Base-by-base conservation (phyloP, 2,113 vertebrate species). In the Crotalus tigris region DNA sequence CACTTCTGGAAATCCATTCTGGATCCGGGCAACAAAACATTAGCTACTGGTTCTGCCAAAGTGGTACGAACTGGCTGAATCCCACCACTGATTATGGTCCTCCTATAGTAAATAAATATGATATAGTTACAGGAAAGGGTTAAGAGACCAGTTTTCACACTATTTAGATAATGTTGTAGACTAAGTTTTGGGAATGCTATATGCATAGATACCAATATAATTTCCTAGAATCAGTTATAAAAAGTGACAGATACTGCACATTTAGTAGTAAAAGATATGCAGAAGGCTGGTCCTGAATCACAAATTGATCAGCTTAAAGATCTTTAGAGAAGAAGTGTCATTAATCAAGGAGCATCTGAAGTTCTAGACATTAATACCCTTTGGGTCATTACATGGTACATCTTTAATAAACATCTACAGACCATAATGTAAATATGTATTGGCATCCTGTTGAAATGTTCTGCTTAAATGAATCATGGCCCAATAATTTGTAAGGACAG, bases 341-440 rank as follows among this genome's bases (percentile, higher is more conserved):
- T 61, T 17, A 1, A 81, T 91, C 54, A 85, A 88, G 44, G 58
- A 92, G 92, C 64, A 87, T 92, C 92, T 24, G 81, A 58, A 92
- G 13, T n/a, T 85, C 59, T 90, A n/a, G 2, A n/a, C 92, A 94
- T 94, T 3, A 57, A 46, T 64, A 57, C 23, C 12, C n/a, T 89
- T 94, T 93, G 46, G 94, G 87, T 91, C 87, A 85, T 61, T 58
- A 89, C 90, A 91, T 85, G 89, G 92, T 94, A 59, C 89, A 69
- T 87, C 61, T 69, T 93, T 57, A 61, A 46, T 86, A 93, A 85
- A 91, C 49, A 85, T 33, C 75, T 44, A 58, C 85, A 75, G 23
- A 21, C 24, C 19, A 7, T 64, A 54, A 64, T 49, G 54, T 69
- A 61, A 61, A 90, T 51, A 86, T 87, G 69, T 90, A 92, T 93